Evolutionary conservation across 2,888 invertebrate species (phyloP), one percentile per base, ranked within the genome.

Genomic region (Oegoconia quadripuncta): DNA sequence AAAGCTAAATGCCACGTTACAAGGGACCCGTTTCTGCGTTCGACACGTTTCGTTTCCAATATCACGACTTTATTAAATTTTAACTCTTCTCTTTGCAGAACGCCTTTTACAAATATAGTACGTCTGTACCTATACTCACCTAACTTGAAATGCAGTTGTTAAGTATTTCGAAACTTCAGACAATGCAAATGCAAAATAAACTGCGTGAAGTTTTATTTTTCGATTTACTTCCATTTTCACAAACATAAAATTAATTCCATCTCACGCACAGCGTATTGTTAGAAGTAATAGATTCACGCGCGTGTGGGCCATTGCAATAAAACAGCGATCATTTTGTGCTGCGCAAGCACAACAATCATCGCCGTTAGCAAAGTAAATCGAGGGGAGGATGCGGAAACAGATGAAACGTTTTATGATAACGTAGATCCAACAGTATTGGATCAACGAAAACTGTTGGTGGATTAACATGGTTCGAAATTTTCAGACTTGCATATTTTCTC

Each of bases 341-440:
- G 63, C 58, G 58, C 64, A 41, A 48, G 63, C 59, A 59, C 59
- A 57, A 64, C 70, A 64, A 69, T 72, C 68, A 63, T 66, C 65
- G 73, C 79, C 74, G 68, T 75, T 75, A 77, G 76, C 77, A 64
- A 70, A 74, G 69, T 68, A 74, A 75, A 75, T 75, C 69, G 70
- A 71, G 66, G 67, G 78, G 78, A 65, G 74, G 76, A 71, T 62
- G 64, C 74, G 78, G 78, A 82, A 79, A 71, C 55, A 55, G 63
- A 66, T 50, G 53, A 47, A 55, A 57, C 54, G 54, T 44, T 48
- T 38, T 17, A 36, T 31, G 45, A 46, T 47, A 51, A 43, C 42
- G 39, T 44, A 39, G 39, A 42, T 40, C 28, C 41, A 28, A 36
- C 13, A 34, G 39, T 17, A 17, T 34, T 16, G 29, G 36, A 17